These are phyloP conservation scores for Erebia palarica DNA, from an alignment of 2,888 invertebrate species.

Conservation along the genomic window DNA sequence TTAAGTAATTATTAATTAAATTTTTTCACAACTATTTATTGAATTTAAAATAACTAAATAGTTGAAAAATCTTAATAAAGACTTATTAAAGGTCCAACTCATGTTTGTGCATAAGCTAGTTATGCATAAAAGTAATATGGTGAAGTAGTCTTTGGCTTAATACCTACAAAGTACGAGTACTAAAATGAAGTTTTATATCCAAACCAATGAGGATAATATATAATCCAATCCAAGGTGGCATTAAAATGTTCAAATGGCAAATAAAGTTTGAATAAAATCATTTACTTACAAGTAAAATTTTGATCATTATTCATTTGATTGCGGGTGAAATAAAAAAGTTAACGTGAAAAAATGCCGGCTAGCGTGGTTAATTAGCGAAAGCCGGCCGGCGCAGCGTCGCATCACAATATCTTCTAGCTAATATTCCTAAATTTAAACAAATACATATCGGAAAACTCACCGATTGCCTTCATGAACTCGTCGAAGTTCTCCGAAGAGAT, in stretches of 20 bases:
- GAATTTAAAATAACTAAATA: too few relatives aligned
- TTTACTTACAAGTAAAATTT: neutral
- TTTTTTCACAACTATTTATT: too few relatives aligned
- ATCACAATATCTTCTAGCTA: conserved; percentile 40
- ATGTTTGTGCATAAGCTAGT: too few relatives aligned
- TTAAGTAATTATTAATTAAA: too few relatives aligned
- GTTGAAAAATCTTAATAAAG: too few relatives aligned
- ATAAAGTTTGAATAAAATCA: neutral
- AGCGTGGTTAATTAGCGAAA: conserved; percentile 41
- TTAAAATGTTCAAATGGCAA: neutral
- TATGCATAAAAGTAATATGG: too few relatives aligned
- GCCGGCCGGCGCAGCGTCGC: conserved; percentile 61
- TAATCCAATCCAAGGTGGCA: too few relatives aligned
- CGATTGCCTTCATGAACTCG: conserved; percentile 93
- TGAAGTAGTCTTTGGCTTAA: too few relatives aligned
- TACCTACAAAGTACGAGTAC: neutral
- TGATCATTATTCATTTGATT: neutral
- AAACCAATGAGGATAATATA: too few relatives aligned
- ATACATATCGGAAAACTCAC: conserved; percentile 79
- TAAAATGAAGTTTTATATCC: neutral
- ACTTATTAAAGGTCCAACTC: too few relatives aligned
- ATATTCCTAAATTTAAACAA: conserved; percentile 44
- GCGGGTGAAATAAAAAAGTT: conserved; percentile 24
- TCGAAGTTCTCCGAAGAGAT: conserved; percentile 92
- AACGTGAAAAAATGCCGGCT: conserved; percentile 34